Percentiles rank a stretch among this genome's conserved stretches.
These are phyloP conservation scores for Drosophila rufa DNA, from an alignment of 1,140 invertebrate genomes.

Conservation along the genomic window DNA sequence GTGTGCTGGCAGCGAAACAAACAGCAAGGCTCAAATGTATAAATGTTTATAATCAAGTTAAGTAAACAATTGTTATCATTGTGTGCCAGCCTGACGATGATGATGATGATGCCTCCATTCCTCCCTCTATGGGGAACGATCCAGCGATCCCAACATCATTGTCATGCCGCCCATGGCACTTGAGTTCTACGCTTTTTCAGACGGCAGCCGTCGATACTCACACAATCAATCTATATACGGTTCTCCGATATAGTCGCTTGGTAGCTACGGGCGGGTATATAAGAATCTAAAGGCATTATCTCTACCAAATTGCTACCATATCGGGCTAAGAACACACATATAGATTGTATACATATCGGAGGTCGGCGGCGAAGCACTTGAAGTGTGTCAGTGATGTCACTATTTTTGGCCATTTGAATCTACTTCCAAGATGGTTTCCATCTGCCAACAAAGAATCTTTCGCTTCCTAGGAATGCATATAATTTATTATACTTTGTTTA, in stretches of 20 bases:
- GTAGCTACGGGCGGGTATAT: conserved; percentile 10
- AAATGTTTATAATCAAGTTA: conserved; percentile 67
- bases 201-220: conserved; percentile 7
- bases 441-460: conserved; percentile 22
- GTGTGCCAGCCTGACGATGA: conserved; percentile 42
- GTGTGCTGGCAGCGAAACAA: conserved; percentile 20
- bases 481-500: conserved; percentile 29
- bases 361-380: conserved; percentile 19
- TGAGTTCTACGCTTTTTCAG: conserved; percentile 30
- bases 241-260: conserved; percentile 8
- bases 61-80: conserved; percentile 72
- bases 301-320: conserved; percentile 35
- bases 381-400: conserved; percentile 39
- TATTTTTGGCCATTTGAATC: conserved; percentile 28
- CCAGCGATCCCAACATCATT: conserved; percentile 36
- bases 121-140: neutral
- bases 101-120: conserved; percentile 16
- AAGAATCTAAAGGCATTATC: conserved; percentile 26
- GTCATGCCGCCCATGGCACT: conserved; percentile 57
- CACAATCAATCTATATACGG: conserved; percentile 40
- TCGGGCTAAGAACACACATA: conserved; percentile 25
- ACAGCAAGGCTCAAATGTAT: conserved; percentile 32
- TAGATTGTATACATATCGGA: conserved; percentile 33
- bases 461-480: conserved; percentile 34
- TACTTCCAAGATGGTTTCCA: conserved; percentile 43